Percentiles rank a stretch among this genome's conserved stretches.
Evolutionary conservation across 2,888 invertebrate species (phyloP).

Genomic region (Sphaerophoria taeniata): DNA sequence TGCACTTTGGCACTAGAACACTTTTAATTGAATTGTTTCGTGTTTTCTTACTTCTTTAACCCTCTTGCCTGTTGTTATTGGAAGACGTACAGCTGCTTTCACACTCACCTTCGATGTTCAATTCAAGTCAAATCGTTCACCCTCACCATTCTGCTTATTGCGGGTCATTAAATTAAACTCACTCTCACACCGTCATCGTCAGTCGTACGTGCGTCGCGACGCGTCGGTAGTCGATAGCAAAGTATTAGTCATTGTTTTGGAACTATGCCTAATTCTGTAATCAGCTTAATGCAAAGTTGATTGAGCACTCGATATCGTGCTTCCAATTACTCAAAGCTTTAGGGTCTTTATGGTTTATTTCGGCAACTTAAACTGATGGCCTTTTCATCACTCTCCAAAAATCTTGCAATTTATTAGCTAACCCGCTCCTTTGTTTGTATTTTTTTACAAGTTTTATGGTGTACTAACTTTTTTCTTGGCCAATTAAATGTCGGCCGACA

Average conservation of each 20-base stretch:
- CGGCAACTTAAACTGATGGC: background rate
- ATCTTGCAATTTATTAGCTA: background rate
- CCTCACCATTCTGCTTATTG: slow-evolving; percentile 29
- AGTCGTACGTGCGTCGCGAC: too few species aligned
- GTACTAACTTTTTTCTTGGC: slow-evolving; percentile 55
- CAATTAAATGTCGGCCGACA: background rate
- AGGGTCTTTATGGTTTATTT: background rate
- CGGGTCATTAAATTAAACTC: slow-evolving; percentile 53
- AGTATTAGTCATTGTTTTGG: slow-evolving; percentile 64
- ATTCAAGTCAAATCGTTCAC: slow-evolving; percentile 46
- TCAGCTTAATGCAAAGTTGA: slow-evolving; percentile 69
- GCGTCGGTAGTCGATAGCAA: background rate
- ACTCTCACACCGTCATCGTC: slow-evolving; percentile 33
- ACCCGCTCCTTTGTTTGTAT: slow-evolving; percentile 41
- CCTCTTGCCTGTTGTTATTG: slow-evolving; percentile 15
- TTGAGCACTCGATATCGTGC: slow-evolving; percentile 52
- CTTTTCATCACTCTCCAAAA: slow-evolving; percentile 7
- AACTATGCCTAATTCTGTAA: slow-evolving; percentile 52
- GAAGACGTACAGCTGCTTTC: slow-evolving; percentile 26
- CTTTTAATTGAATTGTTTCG: slow-evolving; percentile 69
- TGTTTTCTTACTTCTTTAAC: slow-evolving; percentile 40
- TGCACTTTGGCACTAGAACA: slow-evolving; percentile 2
- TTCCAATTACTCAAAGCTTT: slow-evolving; percentile 40
- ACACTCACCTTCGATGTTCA: slow-evolving; percentile 11
- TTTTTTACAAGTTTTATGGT: slow-evolving; percentile 64